Percentiles rank a stretch among this genome's conserved stretches.
phyloP scores from a whole-genome alignment of 2,797 vertebrate genomes.

The Onychomys torridus region DNA sequence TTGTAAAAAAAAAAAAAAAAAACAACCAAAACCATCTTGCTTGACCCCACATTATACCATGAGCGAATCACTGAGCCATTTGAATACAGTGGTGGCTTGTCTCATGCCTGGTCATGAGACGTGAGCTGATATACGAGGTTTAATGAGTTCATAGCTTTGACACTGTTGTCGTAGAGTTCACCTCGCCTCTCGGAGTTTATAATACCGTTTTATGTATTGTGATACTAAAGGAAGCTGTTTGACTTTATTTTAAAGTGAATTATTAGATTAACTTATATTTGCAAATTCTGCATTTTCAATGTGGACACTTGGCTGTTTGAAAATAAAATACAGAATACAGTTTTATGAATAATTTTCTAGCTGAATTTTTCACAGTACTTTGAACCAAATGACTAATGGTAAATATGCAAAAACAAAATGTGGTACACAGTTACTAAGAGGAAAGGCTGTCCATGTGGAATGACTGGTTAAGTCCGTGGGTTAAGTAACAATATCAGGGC shows the following conservation, averaged over 20 bases:
- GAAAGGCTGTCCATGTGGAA: slow-evolving; percentile 54
- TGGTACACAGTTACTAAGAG: slow-evolving; percentile 47
- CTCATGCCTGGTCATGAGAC: slow-evolving; percentile 81
- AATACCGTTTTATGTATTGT: slow-evolving; percentile 87
- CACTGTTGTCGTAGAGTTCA: slow-evolving; percentile 84
- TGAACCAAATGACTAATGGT: slow-evolving; percentile 69
- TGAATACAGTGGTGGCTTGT: slow-evolving; percentile 79
- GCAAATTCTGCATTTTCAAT: slow-evolving; percentile 90
- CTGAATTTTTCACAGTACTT: slow-evolving; percentile 85
- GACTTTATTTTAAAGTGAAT: slow-evolving; percentile 89
- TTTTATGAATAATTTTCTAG: slow-evolving; percentile 88
- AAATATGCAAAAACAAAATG: slow-evolving; percentile 67
- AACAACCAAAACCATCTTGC: slow-evolving; percentile 36
- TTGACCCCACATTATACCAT: slow-evolving; percentile 80
- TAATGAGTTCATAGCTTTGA: slow-evolving; percentile 84
- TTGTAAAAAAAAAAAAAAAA: slow-evolving; percentile 71
- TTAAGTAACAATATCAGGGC: slow-evolving; percentile 29
- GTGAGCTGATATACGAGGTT: slow-evolving; percentile 82
- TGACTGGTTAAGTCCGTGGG: neutral
- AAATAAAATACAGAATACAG: slow-evolving; percentile 88
- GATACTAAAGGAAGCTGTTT: slow-evolving; percentile 86
- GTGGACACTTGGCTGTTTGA: slow-evolving; percentile 88
- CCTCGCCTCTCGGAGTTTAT: slow-evolving; percentile 86
- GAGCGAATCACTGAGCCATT: slow-evolving; percentile 86
- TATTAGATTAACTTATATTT: slow-evolving; percentile 89